These are phyloP conservation scores for Agrochola lota DNA, from an alignment of 2,888 invertebrate species.

Conservation along the genomic window DNA sequence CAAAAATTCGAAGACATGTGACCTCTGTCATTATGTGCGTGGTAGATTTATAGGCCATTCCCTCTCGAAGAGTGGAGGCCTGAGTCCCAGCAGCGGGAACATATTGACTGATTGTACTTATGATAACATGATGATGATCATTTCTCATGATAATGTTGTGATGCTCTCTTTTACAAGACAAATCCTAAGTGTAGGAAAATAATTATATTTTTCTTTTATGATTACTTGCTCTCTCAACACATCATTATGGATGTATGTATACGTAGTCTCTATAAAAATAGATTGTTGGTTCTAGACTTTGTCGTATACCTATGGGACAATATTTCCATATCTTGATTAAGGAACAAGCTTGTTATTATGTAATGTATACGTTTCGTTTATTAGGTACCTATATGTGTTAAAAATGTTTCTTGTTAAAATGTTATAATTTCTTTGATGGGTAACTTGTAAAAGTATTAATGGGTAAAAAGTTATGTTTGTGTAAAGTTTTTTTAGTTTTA, in stretches of 20 bases:
- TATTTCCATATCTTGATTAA: slow-evolving; percentile 13
- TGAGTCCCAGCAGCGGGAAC: too few species aligned
- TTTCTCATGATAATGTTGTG: background rate
- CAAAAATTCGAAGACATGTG: too few species aligned
- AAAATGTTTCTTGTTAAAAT: too few species aligned
- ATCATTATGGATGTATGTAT: background rate
- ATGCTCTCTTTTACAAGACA: background rate
- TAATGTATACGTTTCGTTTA: background rate
- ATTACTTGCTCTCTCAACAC: background rate
- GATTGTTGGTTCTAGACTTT: background rate
- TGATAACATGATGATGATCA: background rate
- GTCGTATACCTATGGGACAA: background rate
- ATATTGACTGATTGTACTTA: too few species aligned
- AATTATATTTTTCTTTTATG: background rate
- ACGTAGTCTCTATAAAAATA: slow-evolving; percentile 1
- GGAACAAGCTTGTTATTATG: background rate
- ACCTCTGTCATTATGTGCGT: too few species aligned
- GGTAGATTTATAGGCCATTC: too few species aligned
- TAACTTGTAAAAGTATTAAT: background rate
- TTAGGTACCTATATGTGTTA: background rate
- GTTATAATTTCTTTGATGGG: background rate
- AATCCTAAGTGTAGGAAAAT: background rate
- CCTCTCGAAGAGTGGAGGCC: too few species aligned
- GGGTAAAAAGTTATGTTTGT: background rate
- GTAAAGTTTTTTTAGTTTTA: too few species aligned